Base-by-base conservation (phyloP, 92 coral and sea anemone species). In the Zoanthus sociatus region DNA sequence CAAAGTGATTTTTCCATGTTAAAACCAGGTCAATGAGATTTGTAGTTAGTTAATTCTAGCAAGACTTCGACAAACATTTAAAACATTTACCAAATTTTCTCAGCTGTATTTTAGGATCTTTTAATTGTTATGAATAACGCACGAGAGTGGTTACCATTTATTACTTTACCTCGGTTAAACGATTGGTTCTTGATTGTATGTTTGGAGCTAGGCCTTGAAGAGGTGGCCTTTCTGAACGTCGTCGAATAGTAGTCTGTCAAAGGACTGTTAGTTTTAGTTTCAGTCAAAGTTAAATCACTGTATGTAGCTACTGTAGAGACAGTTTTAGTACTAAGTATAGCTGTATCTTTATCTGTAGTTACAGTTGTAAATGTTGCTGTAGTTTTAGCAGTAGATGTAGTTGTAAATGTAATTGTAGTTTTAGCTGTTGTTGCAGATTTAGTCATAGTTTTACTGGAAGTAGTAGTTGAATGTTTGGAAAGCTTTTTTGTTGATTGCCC, bases 161-260 rank as follows among this genome's bases (percentile, higher is more conserved):
- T 58, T 10, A 14, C 64, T 58, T 58, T 58, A 58, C 64, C 64
- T 58, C 15, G 6, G n/a, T n/a, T 58, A 58, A 58, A 6, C 64
- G 33, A 67, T 63, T 56, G 71, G 12, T 37, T 73, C 44, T 42
- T 63, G 42, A 54, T 79, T 5, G 84, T 30, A 18, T n/a, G 31
- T 44, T 64, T 63, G 68, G 84, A 44, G 18, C 56, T 73, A 8
- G 64, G 58, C 44, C 33, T 76, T 76, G 79, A 51, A 6, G 42
- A 48, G 45, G 12, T 47, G 13, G 33, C 10, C 21, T 20, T 63
- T 61, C 21, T 61, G 54, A 13, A 15, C 21, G 73, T 61, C 18
- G 3, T 63, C 21, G 37, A n/a, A 54, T 5, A 1, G 13, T 73
- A 17, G 31, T 30, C 26, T 47, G 32, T 48, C n/a, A 58, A 45